Conservation (phyloP, 2,113 vertebrate genomes). For the Phoenicopterus ruber region DNA sequence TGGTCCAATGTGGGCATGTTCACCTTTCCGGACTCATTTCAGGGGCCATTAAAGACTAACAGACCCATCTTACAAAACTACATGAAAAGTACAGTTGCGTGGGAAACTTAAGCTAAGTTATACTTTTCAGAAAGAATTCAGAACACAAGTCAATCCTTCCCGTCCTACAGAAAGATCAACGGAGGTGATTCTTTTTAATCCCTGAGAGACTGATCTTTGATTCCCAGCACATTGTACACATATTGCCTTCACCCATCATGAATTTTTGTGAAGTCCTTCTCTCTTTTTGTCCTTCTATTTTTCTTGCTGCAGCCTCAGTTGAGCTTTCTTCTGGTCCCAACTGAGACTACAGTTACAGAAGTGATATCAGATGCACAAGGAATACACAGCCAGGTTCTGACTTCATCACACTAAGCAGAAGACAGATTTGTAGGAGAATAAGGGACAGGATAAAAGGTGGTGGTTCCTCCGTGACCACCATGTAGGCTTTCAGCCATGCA, state of each 20-base stretch:
- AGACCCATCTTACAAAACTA: background rate
- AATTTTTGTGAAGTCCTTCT: background rate
- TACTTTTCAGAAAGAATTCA: background rate
- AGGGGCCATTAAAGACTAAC: background rate
- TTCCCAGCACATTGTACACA: background rate
- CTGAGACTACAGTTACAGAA: background rate
- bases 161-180: background rate
- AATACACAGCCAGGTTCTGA: background rate
- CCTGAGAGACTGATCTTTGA: background rate
- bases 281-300: background rate
- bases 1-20: background rate
- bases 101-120: background rate
- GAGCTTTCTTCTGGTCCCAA: background rate
- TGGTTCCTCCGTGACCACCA: background rate
- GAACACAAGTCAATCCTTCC: background rate
- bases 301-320: background rate
- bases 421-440: background rate
- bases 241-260: background rate
- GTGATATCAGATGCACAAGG: background rate
- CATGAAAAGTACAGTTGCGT: background rate
- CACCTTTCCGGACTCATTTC: background rate
- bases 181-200: background rate
- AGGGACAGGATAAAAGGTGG: background rate
- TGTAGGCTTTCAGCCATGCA: background rate
- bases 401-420: background rate